Evolutionary conservation across 1,140 invertebrate genomes (phyloP).

Genomic region (Spodoptera frugiperda): DNA sequence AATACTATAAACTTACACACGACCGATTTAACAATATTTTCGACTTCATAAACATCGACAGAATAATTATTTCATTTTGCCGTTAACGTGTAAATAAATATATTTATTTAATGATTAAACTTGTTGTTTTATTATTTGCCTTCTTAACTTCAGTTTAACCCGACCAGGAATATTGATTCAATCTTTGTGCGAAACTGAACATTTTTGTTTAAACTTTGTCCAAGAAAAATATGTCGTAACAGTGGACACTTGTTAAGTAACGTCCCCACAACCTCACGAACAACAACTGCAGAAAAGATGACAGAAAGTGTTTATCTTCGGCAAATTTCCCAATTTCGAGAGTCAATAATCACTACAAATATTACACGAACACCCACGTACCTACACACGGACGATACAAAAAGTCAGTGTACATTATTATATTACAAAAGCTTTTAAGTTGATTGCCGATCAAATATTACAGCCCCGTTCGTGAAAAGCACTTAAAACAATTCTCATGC

Average conservation of each 20-base stretch:
- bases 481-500: slow-evolving; percentile 66
- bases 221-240: too few relatives aligned
- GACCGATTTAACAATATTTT: slow-evolving; percentile 65
- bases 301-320: neutral
- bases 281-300: neutral
- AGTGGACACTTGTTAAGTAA: too few relatives aligned
- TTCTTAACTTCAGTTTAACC: neutral
- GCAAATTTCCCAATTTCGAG: slow-evolving; percentile 14
- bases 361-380: slow-evolving; percentile 25
- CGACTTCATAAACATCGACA: slow-evolving; percentile 77
- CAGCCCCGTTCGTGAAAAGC: slow-evolving; percentile 63
- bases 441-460: slow-evolving; percentile 62
- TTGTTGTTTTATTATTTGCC: slow-evolving; percentile 62
- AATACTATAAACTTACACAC: slow-evolving; percentile 52
- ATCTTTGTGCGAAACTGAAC: neutral
- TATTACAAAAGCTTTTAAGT: slow-evolving; percentile 52
- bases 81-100: slow-evolving; percentile 85
- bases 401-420: slow-evolving; percentile 42
- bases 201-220: too few relatives aligned
- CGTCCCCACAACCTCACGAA: too few relatives aligned
- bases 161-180: neutral
- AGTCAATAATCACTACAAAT: slow-evolving; percentile 35
- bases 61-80: slow-evolving; percentile 76
- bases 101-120: slow-evolving; percentile 83
- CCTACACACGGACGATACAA: neutral